Percentiles rank a stretch among this genome's conserved stretches.
Conservation (phyloP, 2,888 invertebrate species). For the Meganola albula region DNA sequence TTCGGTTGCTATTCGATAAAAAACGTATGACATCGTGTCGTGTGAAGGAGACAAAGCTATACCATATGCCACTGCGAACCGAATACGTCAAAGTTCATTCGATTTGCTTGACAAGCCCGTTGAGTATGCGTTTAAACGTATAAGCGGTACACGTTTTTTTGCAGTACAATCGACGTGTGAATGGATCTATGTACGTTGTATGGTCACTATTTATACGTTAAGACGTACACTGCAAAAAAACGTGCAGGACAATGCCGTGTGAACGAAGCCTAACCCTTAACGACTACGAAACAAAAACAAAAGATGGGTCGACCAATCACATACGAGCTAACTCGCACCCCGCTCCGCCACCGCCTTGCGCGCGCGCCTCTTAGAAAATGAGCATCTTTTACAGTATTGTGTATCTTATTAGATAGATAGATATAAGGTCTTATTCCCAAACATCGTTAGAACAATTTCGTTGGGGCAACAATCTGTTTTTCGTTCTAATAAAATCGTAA, state of each 20-base stretch:
- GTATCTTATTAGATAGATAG: constrained; percentile 9
- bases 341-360: constrained; percentile 7
- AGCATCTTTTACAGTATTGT: constrained; percentile 10
- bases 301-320: constrained; percentile 14
- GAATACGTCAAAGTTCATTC: constrained; percentile 26
- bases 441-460: constrained; percentile 10
- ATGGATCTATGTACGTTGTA: constrained; percentile 21
- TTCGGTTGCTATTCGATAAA: constrained; percentile 17
- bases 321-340: constrained; percentile 7
- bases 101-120: constrained; percentile 26
- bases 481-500: constrained; percentile 9
- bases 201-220: constrained; percentile 23
- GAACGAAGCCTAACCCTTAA: constrained; percentile 12
- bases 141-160: constrained; percentile 15
- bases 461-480: constrained; percentile 9
- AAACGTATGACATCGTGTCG: constrained; percentile 14
- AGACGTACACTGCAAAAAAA: constrained; percentile 23
- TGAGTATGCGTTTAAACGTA: constrained; percentile 13
- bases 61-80: constrained; percentile 16
- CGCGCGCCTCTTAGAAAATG: constrained; percentile 8
- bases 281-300: constrained; percentile 10
- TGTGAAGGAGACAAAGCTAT: constrained; percentile 17
- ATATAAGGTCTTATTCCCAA: constrained; percentile 10
- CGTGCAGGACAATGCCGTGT: constrained; percentile 14
- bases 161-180: constrained; percentile 20